Base-by-base conservation (phyloP, 2,888 invertebrate species). In the Coenonympha arcania region DNA sequence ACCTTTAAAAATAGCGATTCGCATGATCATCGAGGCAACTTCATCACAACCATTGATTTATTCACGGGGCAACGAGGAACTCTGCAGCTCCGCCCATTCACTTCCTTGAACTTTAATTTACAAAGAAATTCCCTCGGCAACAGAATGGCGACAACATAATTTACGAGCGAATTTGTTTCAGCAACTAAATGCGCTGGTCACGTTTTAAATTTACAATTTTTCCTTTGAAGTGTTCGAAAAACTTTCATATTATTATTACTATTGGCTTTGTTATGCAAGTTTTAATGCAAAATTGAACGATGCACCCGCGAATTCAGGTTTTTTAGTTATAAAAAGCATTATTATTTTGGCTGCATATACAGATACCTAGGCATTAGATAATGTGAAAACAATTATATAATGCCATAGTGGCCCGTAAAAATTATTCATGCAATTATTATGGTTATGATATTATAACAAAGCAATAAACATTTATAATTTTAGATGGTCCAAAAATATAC, bases 141-240 rank as follows among this genome's bases (percentile, higher is more conserved):
- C 50, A 58, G 55, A 60, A 57, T 60, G 44, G 46, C 47, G 52
- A 48, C 52, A 54, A 58, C 52, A 57, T 58, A 62, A 62, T 60
- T 61, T 57, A 55, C 57, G 54, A 54, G 50, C 34, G 52, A 58
- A 55, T 57, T 62, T 56, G 54, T 60, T 57, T 56, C 54, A 54
- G 54, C 50, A 56, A 55, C 57, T 58, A 52, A 55, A 52, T 52
- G 54, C 45, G 44, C 44, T 49, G 55, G 57, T 54, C 58, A 58
- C 55, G 59, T 53, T 52, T 56, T 55, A 57, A 58, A 59, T 59
- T 53, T 58, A 55, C 55, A 57, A 55, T 57, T 56, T 50, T 36
- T 50, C 53, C 31, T 50, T 47, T 54, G 50, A 54, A 42, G 44
- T 19, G 52, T 43, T 43, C 39, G 31, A 24, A 46, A 56, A 47